These are phyloP conservation scores for Schizopygopsis malacanthus DNA, from an alignment of 2,797 vertebrate genomes.

Conservation along the genomic window DNA sequence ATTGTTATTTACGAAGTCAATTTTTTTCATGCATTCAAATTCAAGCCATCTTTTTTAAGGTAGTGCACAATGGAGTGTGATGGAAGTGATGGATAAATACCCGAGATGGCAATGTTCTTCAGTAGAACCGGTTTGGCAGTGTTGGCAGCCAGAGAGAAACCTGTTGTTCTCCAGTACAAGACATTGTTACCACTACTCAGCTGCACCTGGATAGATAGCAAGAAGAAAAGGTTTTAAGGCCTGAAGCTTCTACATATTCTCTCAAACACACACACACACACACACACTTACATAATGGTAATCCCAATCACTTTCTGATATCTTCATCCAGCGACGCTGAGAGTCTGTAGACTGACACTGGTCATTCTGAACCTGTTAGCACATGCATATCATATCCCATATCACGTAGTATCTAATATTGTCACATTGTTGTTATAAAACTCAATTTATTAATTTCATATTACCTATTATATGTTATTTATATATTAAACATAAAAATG, in stretches of 20 bases:
- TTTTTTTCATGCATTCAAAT: neutral
- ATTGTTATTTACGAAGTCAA: conserved; percentile 38
- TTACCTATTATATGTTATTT: too few relatives aligned
- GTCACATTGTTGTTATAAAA: neutral
- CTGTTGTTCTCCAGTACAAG: conserved; percentile 90
- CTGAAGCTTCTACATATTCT: neutral
- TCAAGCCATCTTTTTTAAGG: neutral
- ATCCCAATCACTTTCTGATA: conserved; percentile 86
- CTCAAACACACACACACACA: neutral
- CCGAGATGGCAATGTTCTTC: conserved; percentile 89
- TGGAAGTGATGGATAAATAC: conserved; percentile 68
- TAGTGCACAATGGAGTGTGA: neutral
- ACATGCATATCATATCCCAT: conserved; percentile 12
- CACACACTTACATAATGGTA: conserved; percentile 79
- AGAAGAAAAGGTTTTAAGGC: neutral
- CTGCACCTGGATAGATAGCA: conserved; percentile 75
- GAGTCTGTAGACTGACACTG: conserved; percentile 91
- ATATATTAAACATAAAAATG: neutral
- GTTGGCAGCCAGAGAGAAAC: conserved; percentile 78
- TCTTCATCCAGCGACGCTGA: conserved; percentile 86
- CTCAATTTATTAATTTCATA: neutral
- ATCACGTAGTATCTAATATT: neutral
- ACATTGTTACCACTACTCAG: conserved; percentile 91
- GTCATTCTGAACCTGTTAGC: conserved; percentile 91
- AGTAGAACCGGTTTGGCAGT: conserved; percentile 88